Conservation (phyloP, 1,140 invertebrate species). For the Rhopalosiphum padi region DNA sequence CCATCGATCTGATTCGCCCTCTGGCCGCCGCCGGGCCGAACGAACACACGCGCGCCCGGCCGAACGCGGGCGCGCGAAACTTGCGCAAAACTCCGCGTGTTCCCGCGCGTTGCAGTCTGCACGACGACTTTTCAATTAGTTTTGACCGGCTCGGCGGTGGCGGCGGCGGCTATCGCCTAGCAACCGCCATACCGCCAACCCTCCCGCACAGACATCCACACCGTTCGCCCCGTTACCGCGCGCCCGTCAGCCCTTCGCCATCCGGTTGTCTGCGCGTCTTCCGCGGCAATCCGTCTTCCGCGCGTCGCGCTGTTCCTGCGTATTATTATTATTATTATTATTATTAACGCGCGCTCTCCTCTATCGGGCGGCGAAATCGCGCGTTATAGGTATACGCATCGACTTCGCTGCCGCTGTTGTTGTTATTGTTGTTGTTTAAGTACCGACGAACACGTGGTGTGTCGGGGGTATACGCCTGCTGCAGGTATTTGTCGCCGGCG, state of each 20-base stretch:
- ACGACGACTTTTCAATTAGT: constrained; percentile 56
- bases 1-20: constrained; percentile 50
- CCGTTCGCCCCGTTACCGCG: background rate
- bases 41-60: background rate
- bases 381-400: background rate
- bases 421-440: background rate
- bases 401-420: background rate
- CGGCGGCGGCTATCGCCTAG: constrained; percentile 21
- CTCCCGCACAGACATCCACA: background rate
- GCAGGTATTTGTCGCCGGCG: background rate
- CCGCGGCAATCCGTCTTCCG: background rate
- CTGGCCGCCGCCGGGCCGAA: background rate
- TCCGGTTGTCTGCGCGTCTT: background rate
- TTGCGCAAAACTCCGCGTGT: background rate
- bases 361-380: background rate
- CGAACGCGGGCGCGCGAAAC: background rate
- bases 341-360: background rate
- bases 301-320: background rate
- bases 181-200: background rate
- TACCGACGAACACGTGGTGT: background rate
- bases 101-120: constrained; percentile 46
- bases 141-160: background rate
- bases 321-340: background rate
- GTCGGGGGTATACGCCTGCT: background rate
- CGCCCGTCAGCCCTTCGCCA: background rate